Conservation (phyloP, 2,797 vertebrate genomes). For the Oophaga sylvatica region DNA sequence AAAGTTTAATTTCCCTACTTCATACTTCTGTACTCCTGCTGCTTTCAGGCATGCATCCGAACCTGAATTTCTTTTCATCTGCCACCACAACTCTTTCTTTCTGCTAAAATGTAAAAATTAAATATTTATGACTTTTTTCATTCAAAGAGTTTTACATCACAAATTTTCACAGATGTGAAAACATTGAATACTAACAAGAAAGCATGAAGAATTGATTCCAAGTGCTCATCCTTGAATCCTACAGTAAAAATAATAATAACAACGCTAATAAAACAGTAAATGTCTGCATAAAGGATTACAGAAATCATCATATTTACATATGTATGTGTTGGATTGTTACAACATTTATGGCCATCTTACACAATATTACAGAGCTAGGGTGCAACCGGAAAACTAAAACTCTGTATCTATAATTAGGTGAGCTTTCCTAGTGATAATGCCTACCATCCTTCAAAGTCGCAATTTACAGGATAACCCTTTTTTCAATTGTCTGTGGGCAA, state of each 20-base stretch:
- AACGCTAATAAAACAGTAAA: not conserved
- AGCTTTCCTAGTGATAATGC: not conserved
- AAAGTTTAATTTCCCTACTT: constrained; percentile 21
- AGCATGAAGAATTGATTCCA: constrained; percentile 3
- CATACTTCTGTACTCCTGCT: constrained; percentile 22
- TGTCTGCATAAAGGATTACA: not conserved
- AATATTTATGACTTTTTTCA: constrained; percentile 46
- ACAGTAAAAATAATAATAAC: constrained; percentile 11
- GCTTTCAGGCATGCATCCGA: not conserved
- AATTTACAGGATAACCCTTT: not conserved
- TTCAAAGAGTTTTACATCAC: constrained; percentile 10
- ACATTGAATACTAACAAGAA: constrained; percentile 25
- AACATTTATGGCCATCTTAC: not conserved
- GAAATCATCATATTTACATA: constrained; percentile 16
- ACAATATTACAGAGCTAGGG: not conserved
- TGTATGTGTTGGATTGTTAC: not conserved
- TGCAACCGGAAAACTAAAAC: not conserved
- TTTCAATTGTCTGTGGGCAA: not conserved
- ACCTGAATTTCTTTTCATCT: constrained; percentile 37
- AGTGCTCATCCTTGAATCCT: not conserved
- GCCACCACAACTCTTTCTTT: constrained; percentile 31
- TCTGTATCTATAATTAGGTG: not conserved
- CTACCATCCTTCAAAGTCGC: not conserved
- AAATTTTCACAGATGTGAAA: constrained; percentile 22
- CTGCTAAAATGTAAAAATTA: constrained; percentile 23